Conservation (phyloP, 2,888 invertebrate species). For the Hydrotaea cyrtoneurina region DNA sequence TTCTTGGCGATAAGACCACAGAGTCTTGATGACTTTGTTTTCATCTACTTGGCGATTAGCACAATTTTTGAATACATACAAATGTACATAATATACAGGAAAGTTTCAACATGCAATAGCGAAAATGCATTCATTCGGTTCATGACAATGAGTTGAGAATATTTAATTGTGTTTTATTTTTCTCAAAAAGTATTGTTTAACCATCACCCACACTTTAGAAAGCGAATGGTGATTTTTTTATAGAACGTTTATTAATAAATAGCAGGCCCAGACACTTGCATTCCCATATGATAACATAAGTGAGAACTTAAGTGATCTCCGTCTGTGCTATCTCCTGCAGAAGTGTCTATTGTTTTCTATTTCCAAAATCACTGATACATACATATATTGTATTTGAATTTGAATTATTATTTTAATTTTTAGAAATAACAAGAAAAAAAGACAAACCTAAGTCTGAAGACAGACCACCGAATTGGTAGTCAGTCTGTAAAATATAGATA, state of each 20-base stretch:
- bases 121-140: neutral
- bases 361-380: no score
- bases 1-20: neutral
- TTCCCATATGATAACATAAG: neutral
- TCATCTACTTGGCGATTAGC: no score
- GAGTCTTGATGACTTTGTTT: neutral
- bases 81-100: neutral
- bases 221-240: neutral
- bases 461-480: no score
- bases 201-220: neutral
- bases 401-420: no score
- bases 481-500: no score
- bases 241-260: neutral
- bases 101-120: neutral
- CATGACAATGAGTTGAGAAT: neutral
- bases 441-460: no score
- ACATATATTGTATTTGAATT: no score
- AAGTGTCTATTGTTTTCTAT: no score
- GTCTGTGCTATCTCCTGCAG: no score
- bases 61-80: no score
- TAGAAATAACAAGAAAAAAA: no score
- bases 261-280: neutral
- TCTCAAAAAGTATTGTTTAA: neutral
- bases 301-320: neutral
- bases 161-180: neutral